These are phyloP conservation scores for Crotalus horridus DNA, from an alignment of 2,113 vertebrate genomes.

Conservation along the genomic window DNA sequence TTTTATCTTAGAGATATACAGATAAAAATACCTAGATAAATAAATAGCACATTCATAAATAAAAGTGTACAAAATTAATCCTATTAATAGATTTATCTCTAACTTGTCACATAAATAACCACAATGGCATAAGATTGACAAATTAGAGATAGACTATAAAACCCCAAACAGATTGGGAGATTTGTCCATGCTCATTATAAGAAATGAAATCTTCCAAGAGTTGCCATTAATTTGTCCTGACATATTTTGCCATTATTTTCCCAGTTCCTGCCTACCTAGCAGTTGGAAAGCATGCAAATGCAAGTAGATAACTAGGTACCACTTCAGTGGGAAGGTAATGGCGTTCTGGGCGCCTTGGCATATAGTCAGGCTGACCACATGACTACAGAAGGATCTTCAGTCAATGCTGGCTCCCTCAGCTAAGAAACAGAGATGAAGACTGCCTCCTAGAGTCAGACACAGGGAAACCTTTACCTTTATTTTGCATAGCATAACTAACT, in stretches of 20 bases:
- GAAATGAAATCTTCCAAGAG: neutral
- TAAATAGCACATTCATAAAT: neutral
- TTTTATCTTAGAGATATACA: neutral
- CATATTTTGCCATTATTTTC: neutral
- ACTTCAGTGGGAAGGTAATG: neutral
- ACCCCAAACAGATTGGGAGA: neutral
- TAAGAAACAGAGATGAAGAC: neutral
- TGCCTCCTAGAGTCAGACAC: neutral
- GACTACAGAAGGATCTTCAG: neutral
- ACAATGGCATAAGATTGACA: neutral
- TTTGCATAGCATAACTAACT: neutral
- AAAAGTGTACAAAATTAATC: neutral
- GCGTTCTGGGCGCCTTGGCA: neutral
- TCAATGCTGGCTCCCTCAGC: neutral
- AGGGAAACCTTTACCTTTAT: neutral
- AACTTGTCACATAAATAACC: neutral
- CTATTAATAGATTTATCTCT: neutral
- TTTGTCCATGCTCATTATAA: neutral
- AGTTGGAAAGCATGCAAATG: neutral
- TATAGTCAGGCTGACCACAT: neutral
- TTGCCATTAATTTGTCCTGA: neutral
- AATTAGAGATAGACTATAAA: constrained; percentile 2
- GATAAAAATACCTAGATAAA: neutral
- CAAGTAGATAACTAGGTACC: neutral
- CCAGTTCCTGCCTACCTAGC: neutral